Conservation (phyloP, 2,113 vertebrate genomes). For the Clinocottus analis region DNA sequence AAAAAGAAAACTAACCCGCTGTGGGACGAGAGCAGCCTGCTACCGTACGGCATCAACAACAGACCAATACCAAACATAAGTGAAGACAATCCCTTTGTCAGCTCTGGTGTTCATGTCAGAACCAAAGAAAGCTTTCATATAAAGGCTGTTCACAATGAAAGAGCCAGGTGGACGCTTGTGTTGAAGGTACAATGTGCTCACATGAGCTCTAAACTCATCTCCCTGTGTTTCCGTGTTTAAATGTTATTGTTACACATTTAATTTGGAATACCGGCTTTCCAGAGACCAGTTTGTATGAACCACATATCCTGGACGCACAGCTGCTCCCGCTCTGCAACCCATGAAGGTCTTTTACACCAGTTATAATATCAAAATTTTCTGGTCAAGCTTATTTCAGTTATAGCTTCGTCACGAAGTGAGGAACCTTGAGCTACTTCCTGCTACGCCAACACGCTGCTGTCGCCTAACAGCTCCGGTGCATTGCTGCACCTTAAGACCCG, state of each 20-base stretch:
- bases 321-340: not conserved
- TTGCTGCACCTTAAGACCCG: not conserved
- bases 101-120: not conserved
- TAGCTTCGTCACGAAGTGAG: not conserved
- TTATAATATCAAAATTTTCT: not conserved
- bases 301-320: not conserved
- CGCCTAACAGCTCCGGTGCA: not conserved
- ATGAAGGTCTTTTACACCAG: not conserved
- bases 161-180: not conserved
- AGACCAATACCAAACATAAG: not conserved
- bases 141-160: not conserved
- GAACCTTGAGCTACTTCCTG: not conserved
- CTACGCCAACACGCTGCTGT: not conserved
- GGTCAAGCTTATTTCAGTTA: not conserved
- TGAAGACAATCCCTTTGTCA: not conserved
- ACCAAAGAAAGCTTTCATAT: not conserved
- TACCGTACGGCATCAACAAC: not conserved
- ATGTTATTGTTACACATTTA: not conserved
- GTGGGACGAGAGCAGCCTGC: not conserved
- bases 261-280: not conserved
- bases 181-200: slow-evolving; percentile 23
- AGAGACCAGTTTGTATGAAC: no score
- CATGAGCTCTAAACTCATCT: slow-evolving; percentile 16
- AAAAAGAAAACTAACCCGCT: not conserved
- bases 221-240: not conserved